Conservation (phyloP, 2,888 invertebrate species). For the Melieria picta region DNA sequence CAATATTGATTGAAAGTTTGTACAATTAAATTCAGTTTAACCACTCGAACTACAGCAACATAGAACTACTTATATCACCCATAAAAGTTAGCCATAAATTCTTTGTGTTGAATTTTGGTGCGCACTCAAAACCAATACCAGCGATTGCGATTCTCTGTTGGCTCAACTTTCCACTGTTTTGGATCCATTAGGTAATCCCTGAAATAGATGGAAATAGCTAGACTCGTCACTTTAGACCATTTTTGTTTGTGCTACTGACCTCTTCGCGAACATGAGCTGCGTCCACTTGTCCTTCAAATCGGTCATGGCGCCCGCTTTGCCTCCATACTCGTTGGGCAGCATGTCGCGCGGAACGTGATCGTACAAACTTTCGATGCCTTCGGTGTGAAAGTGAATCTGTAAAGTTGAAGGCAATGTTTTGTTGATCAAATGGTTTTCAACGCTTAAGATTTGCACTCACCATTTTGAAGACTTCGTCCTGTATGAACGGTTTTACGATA, state of each 20-base stretch:
- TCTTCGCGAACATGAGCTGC: conserved; percentile 57
- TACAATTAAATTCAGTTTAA: too few relatives aligned
- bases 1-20: too few relatives aligned
- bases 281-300: conserved; percentile 66
- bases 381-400: conserved; percentile 70
- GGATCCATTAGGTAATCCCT: conserved; percentile 71
- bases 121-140: conserved; percentile 44
- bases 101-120: conserved; percentile 13
- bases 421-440: background rate
- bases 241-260: conserved; percentile 38
- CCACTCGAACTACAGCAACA: too few relatives aligned
- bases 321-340: conserved; percentile 54
- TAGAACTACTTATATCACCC: background rate
- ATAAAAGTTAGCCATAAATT: conserved; percentile 5
- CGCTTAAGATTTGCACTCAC: conserved; percentile 1
- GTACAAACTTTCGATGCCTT: conserved; percentile 70
- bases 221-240: background rate
- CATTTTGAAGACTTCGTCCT: conserved; percentile 40
- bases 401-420: conserved; percentile 33
- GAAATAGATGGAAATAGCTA: conserved; percentile 40
- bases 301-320: conserved; percentile 49
- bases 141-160: conserved; percentile 52
- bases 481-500: conserved; percentile 70
- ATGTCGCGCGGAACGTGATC: conserved; percentile 70
- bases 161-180: conserved; percentile 71